Percentiles rank a stretch among this genome's conserved stretches.
Evolutionary conservation across 2,113 vertebrate genomes (phyloP).

Genomic region (Oreochromis tanganicae): DNA sequence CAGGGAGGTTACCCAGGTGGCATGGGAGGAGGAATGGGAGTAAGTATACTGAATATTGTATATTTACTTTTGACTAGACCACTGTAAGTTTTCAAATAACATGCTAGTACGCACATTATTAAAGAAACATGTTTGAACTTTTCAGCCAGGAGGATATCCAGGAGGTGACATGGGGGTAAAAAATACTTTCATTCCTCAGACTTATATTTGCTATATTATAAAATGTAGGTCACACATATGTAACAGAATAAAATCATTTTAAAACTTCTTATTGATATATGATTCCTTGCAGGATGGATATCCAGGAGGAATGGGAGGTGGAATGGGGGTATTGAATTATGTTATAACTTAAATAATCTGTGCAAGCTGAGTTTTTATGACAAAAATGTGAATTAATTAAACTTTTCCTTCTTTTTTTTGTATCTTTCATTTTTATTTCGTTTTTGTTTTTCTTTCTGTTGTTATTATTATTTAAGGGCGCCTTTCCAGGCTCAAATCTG

Average conservation of each 20-base stretch:
- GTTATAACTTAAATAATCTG: neutral
- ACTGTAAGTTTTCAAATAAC: neutral
- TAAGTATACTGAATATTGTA: neutral
- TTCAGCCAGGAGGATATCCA: slow-evolving; percentile 46
- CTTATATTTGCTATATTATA: neutral
- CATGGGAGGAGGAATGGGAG: slow-evolving; percentile 16
- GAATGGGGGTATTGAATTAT: slow-evolving; percentile 29
- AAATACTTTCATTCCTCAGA: neutral
- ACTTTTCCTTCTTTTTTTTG: neutral
- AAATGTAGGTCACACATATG: neutral
- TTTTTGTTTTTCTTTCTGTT: neutral
- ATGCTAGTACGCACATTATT: neutral
- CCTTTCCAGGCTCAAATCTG: slow-evolving; percentile 57
- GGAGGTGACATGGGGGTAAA: slow-evolving; percentile 32
- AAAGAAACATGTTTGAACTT: neutral
- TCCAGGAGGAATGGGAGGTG: slow-evolving; percentile 39
- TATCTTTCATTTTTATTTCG: neutral
- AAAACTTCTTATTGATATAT: neutral
- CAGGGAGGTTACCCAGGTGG: neutral
- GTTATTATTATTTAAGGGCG: neutral
- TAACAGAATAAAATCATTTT: neutral
- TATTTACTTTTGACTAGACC: fast-evolving
- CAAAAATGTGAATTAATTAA: neutral
- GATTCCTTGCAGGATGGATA: slow-evolving; percentile 28
- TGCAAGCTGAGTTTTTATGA: neutral